Percentiles rank a stretch among this genome's conserved stretches.
Evolutionary conservation across 2,113 vertebrate species (phyloP).

Genomic region (Euleptes europaea): DNA sequence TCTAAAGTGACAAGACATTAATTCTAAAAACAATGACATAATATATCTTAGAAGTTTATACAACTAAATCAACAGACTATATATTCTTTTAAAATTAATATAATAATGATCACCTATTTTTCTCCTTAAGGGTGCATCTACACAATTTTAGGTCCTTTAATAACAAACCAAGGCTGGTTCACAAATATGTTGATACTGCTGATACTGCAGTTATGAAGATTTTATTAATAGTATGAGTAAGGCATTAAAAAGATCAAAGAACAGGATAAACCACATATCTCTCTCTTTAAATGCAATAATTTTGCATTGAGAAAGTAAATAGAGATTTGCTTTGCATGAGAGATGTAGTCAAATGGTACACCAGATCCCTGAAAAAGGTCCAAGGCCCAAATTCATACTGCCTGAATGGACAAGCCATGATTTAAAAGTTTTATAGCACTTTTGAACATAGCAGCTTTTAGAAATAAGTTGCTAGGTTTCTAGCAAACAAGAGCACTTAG

Average conservation of each 20-base stretch:
- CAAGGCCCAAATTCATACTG: background rate
- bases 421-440: background rate
- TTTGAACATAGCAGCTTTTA: too few relatives aligned
- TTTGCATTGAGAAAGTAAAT: too few relatives aligned
- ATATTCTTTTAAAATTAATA: background rate
- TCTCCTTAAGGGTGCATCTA: background rate
- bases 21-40: background rate
- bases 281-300: too few relatives aligned
- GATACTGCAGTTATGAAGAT: too few relatives aligned
- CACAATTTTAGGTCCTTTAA: too few relatives aligned
- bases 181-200: too few relatives aligned
- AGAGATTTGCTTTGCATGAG: too few relatives aligned
- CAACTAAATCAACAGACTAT: background rate
- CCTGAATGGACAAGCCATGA: background rate
- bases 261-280: too few relatives aligned
- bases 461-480: too few relatives aligned
- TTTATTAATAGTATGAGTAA: too few relatives aligned
- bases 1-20: background rate
- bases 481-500: too few relatives aligned
- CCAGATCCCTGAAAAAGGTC: background rate
- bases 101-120: background rate
- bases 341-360: background rate
- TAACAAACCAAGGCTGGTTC: background rate
- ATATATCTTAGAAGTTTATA: background rate
- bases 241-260: too few relatives aligned